Percentiles rank a stretch among this genome's conserved stretches.
phyloP scores from a whole-genome alignment of 2,797 vertebrate species.

The Molothrus aeneus region DNA sequence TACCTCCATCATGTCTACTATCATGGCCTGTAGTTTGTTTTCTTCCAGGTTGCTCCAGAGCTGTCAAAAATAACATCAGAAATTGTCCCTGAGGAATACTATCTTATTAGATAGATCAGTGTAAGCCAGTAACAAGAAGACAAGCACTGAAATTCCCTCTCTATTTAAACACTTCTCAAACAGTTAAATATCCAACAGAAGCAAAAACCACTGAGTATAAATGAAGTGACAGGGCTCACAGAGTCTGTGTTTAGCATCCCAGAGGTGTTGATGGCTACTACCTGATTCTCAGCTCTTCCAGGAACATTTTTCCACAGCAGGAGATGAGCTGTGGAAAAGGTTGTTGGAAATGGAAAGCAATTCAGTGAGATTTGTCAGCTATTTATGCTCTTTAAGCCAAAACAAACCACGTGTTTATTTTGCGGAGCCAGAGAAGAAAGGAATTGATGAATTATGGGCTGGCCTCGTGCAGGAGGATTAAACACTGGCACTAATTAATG shows the following conservation, averaged over 20 bases:
- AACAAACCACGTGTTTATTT: accelerated
- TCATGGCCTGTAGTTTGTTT: neutral
- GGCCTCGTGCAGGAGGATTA: neutral
- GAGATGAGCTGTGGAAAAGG: neutral
- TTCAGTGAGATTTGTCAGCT: neutral
- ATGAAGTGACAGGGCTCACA: neutral
- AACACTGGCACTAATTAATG: constrained; percentile 22
- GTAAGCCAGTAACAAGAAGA: neutral
- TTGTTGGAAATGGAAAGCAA: neutral
- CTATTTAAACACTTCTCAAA: neutral
- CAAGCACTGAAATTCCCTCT: neutral
- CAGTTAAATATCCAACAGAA: neutral
- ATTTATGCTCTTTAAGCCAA: neutral
- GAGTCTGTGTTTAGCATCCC: neutral
- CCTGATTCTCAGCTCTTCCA: neutral
- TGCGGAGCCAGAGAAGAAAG: neutral
- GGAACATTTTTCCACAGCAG: neutral
- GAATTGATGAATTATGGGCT: neutral
- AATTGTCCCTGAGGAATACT: neutral
- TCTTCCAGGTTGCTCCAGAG: neutral
- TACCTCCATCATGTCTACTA: neutral
- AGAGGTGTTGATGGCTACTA: neutral
- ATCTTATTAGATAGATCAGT: neutral
- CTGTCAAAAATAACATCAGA: neutral
- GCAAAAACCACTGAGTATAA: neutral